phyloP scores from a whole-genome alignment of 2,797 vertebrate species.

The Leuciscus waleckii region DNA sequence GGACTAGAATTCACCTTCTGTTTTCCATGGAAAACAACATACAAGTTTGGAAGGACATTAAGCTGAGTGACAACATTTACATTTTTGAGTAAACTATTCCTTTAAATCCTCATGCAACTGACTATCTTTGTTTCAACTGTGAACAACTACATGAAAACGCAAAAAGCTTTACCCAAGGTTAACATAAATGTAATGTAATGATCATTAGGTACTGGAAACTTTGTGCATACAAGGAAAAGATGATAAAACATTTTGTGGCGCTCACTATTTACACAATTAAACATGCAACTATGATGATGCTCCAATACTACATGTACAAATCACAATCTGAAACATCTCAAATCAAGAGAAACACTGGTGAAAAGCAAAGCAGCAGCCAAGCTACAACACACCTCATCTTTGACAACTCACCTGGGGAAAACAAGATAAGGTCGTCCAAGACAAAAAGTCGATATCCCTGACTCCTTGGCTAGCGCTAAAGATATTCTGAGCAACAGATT shows the following conservation, averaged over 20 bases:
- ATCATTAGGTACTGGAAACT: constrained; percentile 1
- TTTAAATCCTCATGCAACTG: constrained; percentile 59
- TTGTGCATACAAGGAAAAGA: constrained; percentile 46
- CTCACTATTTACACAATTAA: constrained; percentile 59
- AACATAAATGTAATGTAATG: constrained; percentile 29
- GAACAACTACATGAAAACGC: constrained; percentile 23
- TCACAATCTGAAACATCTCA: constrained; percentile 65
- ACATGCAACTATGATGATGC: constrained; percentile 74
- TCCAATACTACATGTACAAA: constrained; percentile 57
- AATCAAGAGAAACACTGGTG: constrained; percentile 66
- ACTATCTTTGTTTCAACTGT: neutral
- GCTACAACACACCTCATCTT: constrained; percentile 77
- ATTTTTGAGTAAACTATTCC: constrained; percentile 28
- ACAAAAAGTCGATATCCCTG: constrained; percentile 96
- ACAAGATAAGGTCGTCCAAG: constrained; percentile 95
- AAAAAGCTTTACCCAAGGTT: constrained; percentile 16
- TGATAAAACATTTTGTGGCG: constrained; percentile 5
- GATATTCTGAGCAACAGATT: constrained; percentile 96
- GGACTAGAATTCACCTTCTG: neutral
- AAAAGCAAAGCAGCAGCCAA: constrained; percentile 70
- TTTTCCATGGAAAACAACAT: neutral
- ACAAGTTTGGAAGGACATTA: neutral
- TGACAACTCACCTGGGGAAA: constrained; percentile 92
- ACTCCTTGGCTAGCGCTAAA: constrained; percentile 99
- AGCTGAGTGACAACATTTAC: neutral